Evolutionary conservation across 2,113 vertebrate genomes (phyloP).

Genomic region (Oceanites oceanicus): DNA sequence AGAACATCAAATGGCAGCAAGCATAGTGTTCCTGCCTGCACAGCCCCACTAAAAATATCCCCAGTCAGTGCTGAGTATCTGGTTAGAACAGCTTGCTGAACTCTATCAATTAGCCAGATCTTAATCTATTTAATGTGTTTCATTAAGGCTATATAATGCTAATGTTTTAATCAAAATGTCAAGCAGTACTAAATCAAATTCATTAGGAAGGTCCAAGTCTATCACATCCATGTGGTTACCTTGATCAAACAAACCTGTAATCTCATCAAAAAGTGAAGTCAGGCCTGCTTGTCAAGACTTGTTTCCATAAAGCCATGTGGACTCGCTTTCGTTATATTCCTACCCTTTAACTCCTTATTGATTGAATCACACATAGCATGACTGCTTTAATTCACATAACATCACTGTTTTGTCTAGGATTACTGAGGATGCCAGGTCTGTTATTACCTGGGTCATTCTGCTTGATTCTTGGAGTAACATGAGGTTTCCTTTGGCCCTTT

Average conservation of each 20-base stretch:
- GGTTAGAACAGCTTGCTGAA: slow-evolving; percentile 63
- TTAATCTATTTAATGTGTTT: slow-evolving; percentile 70
- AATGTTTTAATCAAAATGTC: slow-evolving; percentile 72
- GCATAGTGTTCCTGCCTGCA: slow-evolving; percentile 21
- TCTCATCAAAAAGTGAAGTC: slow-evolving; percentile 56
- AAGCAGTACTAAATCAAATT: slow-evolving; percentile 64
- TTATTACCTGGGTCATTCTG: not conserved
- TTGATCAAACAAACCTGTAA: slow-evolving; percentile 67
- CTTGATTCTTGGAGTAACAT: not conserved
- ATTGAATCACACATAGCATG: not conserved
- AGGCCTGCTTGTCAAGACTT: slow-evolving; percentile 55
- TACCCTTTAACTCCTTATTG: slow-evolving; percentile 16
- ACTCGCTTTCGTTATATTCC: slow-evolving; percentile 25
- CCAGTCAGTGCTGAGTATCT: slow-evolving; percentile 31
- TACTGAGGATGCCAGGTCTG: not conserved
- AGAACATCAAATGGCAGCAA: slow-evolving; percentile 34
- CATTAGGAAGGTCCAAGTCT: slow-evolving; percentile 61
- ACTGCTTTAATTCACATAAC: slow-evolving; percentile 17
- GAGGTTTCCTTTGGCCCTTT: not conserved
- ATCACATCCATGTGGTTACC: slow-evolving; percentile 58
- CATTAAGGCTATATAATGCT: slow-evolving; percentile 65
- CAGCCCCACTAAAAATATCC: slow-evolving; percentile 60
- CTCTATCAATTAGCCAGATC: slow-evolving; percentile 67
- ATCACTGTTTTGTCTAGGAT: not conserved
- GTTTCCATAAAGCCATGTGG: slow-evolving; percentile 38